Evolutionary conservation across 2,888 invertebrate genomes (phyloP), one percentile per base, ranked within the genome.

Genomic region (Choristoneura rosaceana): DNA sequence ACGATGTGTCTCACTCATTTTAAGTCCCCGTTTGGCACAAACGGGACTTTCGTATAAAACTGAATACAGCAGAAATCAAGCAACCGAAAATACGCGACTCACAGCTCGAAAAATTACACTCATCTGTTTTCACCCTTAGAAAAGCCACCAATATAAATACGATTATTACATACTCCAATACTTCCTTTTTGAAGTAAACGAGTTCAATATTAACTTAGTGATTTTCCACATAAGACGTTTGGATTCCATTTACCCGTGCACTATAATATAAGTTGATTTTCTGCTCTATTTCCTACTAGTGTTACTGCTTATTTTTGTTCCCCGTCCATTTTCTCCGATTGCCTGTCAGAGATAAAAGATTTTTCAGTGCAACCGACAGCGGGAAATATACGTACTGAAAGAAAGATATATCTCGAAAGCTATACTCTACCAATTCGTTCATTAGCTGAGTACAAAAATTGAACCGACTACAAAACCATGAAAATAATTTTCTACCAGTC

Each of bases 251-350:
- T 71, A 25, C 70, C 25, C 25, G 34, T 62, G 67, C 45, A 68
- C 71, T 71, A 63, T 64, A 64, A 70, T 66, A 74, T 74, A 70
- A 70, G 70, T 67, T 52, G 66, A 61, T 62, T 71, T 65, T 33
- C 67, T 43, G 65, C 65, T 61, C 80, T 77, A 83, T 82, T 81
- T 80, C 80, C 79, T 77, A 75, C 66, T 66, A 59, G 75, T 78
- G 77, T 77, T 76, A 75, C 65, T 74, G 74, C 75, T 77, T 80
- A 63, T 50, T 81, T 81, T 77, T 73, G 77, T 82, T 81, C 79
- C 76, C 73, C 76, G 75, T 78, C 78, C 81, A 82, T 82, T 84
- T 80, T 77, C 78, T 75, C 67, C 80, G 83, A 85, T 84, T 82
- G 80, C 73, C 77, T 77, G 69, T 77, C 75, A 75, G 70, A 74